Evolutionary conservation across 1,140 invertebrate genomes (phyloP), one percentile per base, ranked within the genome.

Genomic region (Planococcus citri): DNA sequence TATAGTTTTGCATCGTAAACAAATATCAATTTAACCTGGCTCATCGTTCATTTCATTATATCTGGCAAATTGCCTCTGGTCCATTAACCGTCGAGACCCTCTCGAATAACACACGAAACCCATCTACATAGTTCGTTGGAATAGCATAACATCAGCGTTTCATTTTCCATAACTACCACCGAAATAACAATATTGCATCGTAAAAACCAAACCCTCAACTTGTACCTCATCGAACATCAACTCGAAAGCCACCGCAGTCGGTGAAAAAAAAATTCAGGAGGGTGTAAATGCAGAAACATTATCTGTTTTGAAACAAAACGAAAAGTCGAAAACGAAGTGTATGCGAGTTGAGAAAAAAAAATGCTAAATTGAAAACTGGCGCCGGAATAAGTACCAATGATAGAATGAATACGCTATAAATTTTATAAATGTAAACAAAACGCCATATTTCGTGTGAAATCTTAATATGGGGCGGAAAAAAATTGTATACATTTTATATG

Each of bases 351-450:
- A 33, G 12, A 33, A 33, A 33, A 33, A 3, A 33, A 33, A 33
- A 33, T 6, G 4, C 12, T 51, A 51, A 51, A 51, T 51, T 51
- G 41, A 51, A 51, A 51, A 51, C 41, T 51, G 41, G 41, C 41
- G 41, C 41, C 41, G n/a, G 41, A 51, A 51, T 51, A 51, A 51
- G 41, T 51, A 51, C 41, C 41, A 51, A 51, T 51, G 41, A 51
- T 51, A 51, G n/a, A 9, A 9, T 3, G 41, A 51, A 51, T 20
- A 20, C 41, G n/a, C n/a, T 20, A 20, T 51, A 51, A 51, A 51
- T 20, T 14, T 51, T 14, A 51, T 51, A 51, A 51, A 51, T 51
- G 41, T 51, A 51, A 51, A 51, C 41, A 51, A 51, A 51, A 51
- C 12, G 41, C 41, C 41, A 51, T 51, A 51, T 51, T 51, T 51